Evolutionary conservation across 2,113 vertebrate species (phyloP).

Genomic region (Aphelocoma coerulescens): DNA sequence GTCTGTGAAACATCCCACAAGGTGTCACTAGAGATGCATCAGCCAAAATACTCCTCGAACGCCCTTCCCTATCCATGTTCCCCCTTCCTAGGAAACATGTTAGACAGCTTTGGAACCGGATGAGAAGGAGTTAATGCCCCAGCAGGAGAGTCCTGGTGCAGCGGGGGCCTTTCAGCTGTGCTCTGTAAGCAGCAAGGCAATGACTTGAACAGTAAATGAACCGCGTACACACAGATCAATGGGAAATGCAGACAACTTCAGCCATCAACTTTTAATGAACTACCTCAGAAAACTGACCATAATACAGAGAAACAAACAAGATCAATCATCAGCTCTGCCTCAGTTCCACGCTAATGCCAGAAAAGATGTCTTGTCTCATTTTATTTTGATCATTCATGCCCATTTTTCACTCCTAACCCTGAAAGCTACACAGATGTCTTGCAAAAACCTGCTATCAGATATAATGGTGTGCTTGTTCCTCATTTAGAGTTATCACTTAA

Average conservation of each 20-base stretch:
- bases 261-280: not conserved
- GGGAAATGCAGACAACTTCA: not conserved
- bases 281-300: not conserved
- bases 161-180: rapidly evolving
- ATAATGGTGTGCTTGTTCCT: not conserved
- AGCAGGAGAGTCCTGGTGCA: not conserved
- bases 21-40: slow-evolving; percentile 28
- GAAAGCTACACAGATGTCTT: not conserved
- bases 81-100: not conserved
- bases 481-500: not conserved
- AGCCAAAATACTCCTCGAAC: not conserved
- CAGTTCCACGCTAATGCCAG: not conserved
- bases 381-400: not conserved
- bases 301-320: not conserved
- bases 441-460: not conserved
- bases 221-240: not conserved
- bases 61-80: not conserved
- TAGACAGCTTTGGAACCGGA: not conserved
- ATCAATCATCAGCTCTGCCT: not conserved
- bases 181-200: not conserved
- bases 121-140: too few relatives aligned
- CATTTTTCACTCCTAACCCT: not conserved
- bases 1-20: not conserved
- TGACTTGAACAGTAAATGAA: not conserved
- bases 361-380: not conserved